Conservation (phyloP, 2,797 vertebrate genomes). For the Orestias chungarensis region DNA sequence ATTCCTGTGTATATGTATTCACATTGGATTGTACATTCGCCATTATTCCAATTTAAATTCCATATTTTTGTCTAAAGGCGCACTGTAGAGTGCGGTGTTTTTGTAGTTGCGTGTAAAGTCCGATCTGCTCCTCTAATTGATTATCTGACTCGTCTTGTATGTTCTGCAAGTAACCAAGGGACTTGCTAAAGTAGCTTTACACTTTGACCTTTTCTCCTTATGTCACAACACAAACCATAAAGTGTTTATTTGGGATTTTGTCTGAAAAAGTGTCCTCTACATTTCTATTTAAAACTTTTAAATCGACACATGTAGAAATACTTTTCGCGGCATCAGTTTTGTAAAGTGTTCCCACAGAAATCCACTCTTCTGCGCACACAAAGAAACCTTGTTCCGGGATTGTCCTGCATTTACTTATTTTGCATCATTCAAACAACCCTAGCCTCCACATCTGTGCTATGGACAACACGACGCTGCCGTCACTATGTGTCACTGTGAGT, state of each 20-base stretch:
- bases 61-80: not conserved
- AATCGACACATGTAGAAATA: not conserved
- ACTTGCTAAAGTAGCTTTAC: not conserved
- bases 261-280: not conserved
- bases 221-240: too few species aligned
- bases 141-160: not conserved
- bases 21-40: not conserved
- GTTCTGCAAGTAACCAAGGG: not conserved
- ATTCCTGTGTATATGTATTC: not conserved
- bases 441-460: too few species aligned
- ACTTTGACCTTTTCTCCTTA: not conserved
- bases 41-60: not conserved
- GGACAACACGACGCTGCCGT: too few species aligned
- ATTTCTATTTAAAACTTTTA: not conserved
- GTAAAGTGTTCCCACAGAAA: not conserved
- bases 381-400: too few species aligned
- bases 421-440: too few species aligned
- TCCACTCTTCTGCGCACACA: too few species aligned
- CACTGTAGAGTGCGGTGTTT: not conserved
- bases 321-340: not conserved
- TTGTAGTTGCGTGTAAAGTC: not conserved
- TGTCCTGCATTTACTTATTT: too few species aligned
- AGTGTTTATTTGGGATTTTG: not conserved
- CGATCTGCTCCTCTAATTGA: not conserved
- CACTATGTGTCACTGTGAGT: too few species aligned